A percentile compares a stretch with the other conserved stretches of the same genome.
Conservation (phyloP, 2,797 vertebrate species). For the Phaenicophaeus curvirostris region DNA sequence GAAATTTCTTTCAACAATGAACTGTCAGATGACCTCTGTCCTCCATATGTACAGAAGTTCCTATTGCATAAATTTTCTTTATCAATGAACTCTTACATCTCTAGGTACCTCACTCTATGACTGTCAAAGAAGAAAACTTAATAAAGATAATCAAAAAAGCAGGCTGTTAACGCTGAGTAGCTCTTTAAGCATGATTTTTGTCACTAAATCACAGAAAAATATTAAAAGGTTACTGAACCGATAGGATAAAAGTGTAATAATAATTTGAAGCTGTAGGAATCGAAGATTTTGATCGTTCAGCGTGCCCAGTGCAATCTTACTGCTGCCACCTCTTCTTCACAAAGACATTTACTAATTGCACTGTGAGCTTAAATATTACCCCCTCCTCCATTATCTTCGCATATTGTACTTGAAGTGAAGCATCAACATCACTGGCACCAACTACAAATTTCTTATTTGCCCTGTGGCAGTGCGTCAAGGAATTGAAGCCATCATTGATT, state of each 20-base stretch:
- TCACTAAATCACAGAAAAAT: conserved; percentile 14
- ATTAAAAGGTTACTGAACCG: conserved; percentile 2
- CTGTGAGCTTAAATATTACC: background rate
- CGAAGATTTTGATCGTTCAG: background rate
- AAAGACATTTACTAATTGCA: background rate
- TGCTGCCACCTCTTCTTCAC: background rate
- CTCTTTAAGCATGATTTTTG: conserved; percentile 25
- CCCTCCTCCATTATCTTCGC: background rate
- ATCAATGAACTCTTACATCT: conserved; percentile 26
- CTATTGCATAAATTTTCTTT: conserved; percentile 25
- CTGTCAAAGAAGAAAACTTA: conserved; percentile 2
- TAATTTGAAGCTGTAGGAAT: background rate
- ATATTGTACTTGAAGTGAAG: background rate
- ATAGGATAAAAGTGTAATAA: background rate
- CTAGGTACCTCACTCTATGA: background rate
- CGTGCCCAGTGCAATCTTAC: background rate
- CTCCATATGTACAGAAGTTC: background rate
- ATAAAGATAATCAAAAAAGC: conserved; percentile 17
- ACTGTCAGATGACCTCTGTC: background rate
- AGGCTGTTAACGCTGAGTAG: background rate
- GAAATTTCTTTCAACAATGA: background rate
- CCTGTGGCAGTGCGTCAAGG: background rate
- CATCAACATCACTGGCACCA: background rate
- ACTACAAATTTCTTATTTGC: background rate
- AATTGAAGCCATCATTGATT: background rate